Base-by-base conservation (phyloP, 2,797 vertebrate species). In the Smutsia gigantea region DNA sequence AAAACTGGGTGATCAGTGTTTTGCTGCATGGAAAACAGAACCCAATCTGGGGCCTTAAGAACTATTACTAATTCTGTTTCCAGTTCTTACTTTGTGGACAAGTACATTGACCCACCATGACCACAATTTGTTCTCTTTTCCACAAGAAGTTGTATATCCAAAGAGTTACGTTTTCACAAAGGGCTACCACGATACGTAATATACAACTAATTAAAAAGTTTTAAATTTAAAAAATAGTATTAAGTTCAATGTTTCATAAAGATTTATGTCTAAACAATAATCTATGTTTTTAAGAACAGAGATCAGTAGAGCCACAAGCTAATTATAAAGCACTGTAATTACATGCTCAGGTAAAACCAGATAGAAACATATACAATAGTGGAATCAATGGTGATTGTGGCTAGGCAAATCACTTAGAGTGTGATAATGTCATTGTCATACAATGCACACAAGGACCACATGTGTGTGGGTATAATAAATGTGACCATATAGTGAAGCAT, bases 281-380 rank as follows among this genome's bases (percentile, higher is more conserved):
- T 64, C 46, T 19, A 94, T 77, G 37, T 46, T 57, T 94, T 82
- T 82, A 86, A 68, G 82, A 87, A 84, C 7, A 85, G 27, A 93
- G 92, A 82, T 75, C 59, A 85, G 29, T 87, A 71, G 71, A 46
- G 42, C 29, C 25, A 46, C 57, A 27, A 87, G 42, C 63, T 88
- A 92, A 77, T 92, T 84, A 83, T 49, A 69, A 64, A 84, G 37
- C 10, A 82, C 23, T 81, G 84, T 77, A 82, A 64, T 89, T 75
- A 53, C 68, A 92, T 49, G 6, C 46, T 93, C 71, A 90, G 1
- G 90, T 94, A 68, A 93, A 97, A 88, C 29, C 49, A 87, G 51
- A 37, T 25, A 31, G 72, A 11, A 92, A 77, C n/a, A 94, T 84
- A 59, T 69, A 59, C 21, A 39, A 1, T 25, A 57, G 39, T 63